Conservation (phyloP, 2,888 invertebrate species). For the Drosophila limbata region DNA sequence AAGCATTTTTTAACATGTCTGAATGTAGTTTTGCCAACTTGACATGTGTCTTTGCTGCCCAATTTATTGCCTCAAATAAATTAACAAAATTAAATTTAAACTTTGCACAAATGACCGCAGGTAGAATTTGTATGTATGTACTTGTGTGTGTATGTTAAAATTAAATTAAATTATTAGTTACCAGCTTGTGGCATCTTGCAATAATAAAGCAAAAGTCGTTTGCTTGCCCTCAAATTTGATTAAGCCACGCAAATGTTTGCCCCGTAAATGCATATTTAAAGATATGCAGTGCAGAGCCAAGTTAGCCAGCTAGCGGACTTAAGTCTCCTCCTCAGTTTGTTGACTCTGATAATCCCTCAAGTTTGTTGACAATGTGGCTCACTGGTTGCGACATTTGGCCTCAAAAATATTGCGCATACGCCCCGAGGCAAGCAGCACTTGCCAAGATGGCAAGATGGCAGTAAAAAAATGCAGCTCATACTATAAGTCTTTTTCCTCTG, state of each 20-base stretch:
- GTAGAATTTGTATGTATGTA: constrained; percentile 20
- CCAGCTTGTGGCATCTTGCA: constrained; percentile 35
- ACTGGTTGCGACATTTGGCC: constrained; percentile 56
- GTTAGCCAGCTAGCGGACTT: constrained; percentile 44
- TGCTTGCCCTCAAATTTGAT: constrained; percentile 60
- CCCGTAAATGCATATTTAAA: constrained; percentile 68
- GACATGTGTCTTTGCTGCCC: constrained; percentile 67
- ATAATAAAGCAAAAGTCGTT: constrained; percentile 37
- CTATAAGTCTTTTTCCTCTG: background rate
- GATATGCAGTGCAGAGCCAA: constrained; percentile 51
- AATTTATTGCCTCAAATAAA: constrained; percentile 79
- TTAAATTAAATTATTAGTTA: constrained; percentile 76
- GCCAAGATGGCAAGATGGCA: constrained; percentile 32
- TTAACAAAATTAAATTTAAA: constrained; percentile 80
- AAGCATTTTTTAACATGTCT: constrained; percentile 65
- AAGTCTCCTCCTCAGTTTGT: constrained; percentile 62
- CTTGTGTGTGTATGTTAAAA: constrained; percentile 14
- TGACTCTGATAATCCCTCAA: constrained; percentile 83
- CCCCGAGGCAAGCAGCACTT: constrained; percentile 47
- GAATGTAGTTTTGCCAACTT: constrained; percentile 46
- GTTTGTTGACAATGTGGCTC: constrained; percentile 78
- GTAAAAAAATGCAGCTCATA: constrained; percentile 43
- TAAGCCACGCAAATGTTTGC: constrained; percentile 64
- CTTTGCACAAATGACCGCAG: constrained; percentile 63
- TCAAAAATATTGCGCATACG: constrained; percentile 69